Conservation (phyloP, 2,888 invertebrate genomes). For the Clepsis dumicolana region DNA sequence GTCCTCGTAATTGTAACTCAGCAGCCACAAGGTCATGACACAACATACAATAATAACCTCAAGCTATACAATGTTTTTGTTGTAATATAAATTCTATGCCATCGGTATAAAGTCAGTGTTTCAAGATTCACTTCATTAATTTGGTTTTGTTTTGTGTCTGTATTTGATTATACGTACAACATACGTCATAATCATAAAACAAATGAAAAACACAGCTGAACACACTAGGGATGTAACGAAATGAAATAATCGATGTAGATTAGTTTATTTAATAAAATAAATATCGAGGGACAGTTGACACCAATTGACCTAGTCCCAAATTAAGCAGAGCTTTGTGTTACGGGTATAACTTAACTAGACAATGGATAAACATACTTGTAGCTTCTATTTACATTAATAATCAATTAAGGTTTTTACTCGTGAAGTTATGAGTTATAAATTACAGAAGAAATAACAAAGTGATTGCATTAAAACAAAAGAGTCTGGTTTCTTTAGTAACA, state of each 20-base stretch:
- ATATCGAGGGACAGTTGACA: no score
- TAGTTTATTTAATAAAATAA: neutral
- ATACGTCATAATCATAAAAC: constrained; percentile 18
- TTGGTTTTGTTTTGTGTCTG: neutral
- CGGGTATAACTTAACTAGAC: no score
- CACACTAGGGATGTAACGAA: constrained; percentile 33
- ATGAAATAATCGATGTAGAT: neutral
- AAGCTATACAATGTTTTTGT: neutral
- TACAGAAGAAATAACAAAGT: no score
- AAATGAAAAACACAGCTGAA: constrained; percentile 48
- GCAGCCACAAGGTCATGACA: constrained; percentile 2
- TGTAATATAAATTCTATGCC: neutral
- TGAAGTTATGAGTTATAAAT: no score
- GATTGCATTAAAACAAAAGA: no score
- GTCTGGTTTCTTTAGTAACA: no score
- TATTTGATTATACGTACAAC: constrained; percentile 16
- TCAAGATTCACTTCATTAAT: neutral
- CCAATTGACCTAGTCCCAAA: no score
- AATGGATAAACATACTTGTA: no score
- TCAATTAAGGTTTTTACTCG: no score
- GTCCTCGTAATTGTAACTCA: neutral
- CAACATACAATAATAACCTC: neutral
- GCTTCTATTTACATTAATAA: no score
- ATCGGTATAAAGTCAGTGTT: neutral
- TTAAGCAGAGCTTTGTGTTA: no score